Base-by-base conservation (phyloP, 2,797 vertebrate genomes). In the Chanos chanos region DNA sequence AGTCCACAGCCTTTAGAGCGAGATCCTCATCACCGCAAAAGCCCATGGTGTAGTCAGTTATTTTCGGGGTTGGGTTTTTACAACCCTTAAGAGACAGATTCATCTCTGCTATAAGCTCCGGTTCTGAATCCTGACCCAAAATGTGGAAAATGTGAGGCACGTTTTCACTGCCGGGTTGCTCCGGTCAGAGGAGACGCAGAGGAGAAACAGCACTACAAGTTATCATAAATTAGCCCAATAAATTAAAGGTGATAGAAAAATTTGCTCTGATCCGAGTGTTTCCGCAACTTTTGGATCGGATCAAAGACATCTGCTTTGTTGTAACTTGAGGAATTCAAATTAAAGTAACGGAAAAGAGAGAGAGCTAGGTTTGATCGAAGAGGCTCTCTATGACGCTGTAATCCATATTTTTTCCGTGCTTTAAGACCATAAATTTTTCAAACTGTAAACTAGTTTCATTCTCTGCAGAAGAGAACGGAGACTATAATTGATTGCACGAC, bases 21-120 rank as follows among this genome's bases (percentile, higher is more conserved):
- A n/a, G n/a, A n/a, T n/a, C n/a, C 15, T 48, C 45, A 48, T 9
- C 18, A 15, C 48, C 27, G 31, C 44, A 43, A 34, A 60, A 33
- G 30, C 41, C 21, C 15, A 28, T 48, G 44, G 41, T 12, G 10
- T 21, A 43, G 43, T 31, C 55, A 64, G 51, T 61, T 74, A 56
- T 71, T 66, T 72, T 66, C 39, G 40, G n/a, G n/a, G 44, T 47
- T 59, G 45, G 21, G 39, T 55, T 41, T 66, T 72, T 66, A 66
- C 68, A 62, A 66, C 40, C 41, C 52, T 45, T 40, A 25, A 54
- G 58, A 47, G 70, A 70, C 24, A 37, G 18, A 64, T 66, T 55
- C 24, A 18, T 36, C 37, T 50, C 34, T 30, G 33, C 54, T 45
- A 37, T 24, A 49, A 39, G 59, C 44, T 55, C 16, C 33, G 41